phyloP scores from a whole-genome alignment of 1,140 invertebrate species.

The Thaumetopoea pityocampa region DNA sequence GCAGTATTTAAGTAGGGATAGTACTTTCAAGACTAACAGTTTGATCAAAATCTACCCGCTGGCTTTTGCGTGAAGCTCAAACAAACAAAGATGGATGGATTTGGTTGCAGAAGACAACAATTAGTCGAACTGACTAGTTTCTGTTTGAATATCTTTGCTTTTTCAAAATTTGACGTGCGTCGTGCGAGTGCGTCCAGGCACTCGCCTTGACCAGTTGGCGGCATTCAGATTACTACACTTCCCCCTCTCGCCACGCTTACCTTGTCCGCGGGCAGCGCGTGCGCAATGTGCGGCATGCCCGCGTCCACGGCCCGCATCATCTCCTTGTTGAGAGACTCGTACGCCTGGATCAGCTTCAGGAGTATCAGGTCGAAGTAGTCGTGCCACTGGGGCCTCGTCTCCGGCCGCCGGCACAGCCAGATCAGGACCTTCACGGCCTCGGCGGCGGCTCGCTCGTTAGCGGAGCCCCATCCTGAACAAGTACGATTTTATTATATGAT shows the following conservation, averaged over 20 bases:
- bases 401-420: constrained; percentile 86
- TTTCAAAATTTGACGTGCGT: no score
- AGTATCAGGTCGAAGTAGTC: constrained; percentile 93
- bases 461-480: constrained; percentile 84
- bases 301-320: constrained; percentile 78
- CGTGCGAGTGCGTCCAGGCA: background rate
- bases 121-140: background rate
- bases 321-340: constrained; percentile 86
- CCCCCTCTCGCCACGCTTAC: constrained; percentile 19
- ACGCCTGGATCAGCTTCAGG: constrained; percentile 89
- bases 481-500: no score
- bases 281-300: constrained; percentile 82
- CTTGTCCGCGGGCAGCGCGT: constrained; percentile 81
- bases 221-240: no score
- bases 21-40: no score
- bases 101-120: no score
- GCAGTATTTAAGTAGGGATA: no score
- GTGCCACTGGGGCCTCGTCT: constrained; percentile 86
- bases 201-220: no score
- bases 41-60: no score
- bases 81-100: no score
- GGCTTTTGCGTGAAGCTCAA: no score
- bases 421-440: constrained; percentile 86
- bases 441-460: constrained; percentile 82
- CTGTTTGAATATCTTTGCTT: background rate